Conservation (phyloP, 2,113 vertebrate species). For the Trogon melanurus region DNA sequence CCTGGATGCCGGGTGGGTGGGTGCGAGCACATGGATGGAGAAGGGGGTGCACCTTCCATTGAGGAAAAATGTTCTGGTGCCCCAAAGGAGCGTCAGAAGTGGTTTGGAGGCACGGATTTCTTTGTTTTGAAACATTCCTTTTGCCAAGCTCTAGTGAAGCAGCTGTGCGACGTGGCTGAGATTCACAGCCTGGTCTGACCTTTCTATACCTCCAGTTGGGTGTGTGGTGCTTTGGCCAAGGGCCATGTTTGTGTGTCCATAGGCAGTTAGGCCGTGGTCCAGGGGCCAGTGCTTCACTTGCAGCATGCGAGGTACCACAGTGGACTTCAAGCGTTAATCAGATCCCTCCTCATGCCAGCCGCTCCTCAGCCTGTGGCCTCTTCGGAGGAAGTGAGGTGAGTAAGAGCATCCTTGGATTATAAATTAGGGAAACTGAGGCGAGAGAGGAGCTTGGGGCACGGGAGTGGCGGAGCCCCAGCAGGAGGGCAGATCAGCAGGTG, state of each 20-base stretch:
- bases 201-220: neutral
- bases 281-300: neutral
- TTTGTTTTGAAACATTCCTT: neutral
- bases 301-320: accelerated
- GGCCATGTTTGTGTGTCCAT: neutral
- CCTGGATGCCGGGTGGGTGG: accelerated
- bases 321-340: neutral
- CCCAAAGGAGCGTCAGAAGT: neutral
- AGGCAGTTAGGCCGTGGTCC: neutral
- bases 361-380: accelerated
- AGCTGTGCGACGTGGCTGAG: neutral
- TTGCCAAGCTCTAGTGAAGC: neutral
- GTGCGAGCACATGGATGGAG: accelerated
- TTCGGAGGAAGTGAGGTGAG: accelerated
- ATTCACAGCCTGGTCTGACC: neutral
- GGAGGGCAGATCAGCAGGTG: neutral
- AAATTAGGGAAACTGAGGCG: neutral
- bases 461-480: neutral
- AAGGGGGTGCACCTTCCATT: neutral
- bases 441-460: accelerated
- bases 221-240: neutral
- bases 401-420: accelerated
- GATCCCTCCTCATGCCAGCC: neutral
- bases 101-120: neutral
- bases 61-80: neutral